phyloP scores from a whole-genome alignment of 2,797 vertebrate genomes.

The Notoglanidium macrostoma region DNA sequence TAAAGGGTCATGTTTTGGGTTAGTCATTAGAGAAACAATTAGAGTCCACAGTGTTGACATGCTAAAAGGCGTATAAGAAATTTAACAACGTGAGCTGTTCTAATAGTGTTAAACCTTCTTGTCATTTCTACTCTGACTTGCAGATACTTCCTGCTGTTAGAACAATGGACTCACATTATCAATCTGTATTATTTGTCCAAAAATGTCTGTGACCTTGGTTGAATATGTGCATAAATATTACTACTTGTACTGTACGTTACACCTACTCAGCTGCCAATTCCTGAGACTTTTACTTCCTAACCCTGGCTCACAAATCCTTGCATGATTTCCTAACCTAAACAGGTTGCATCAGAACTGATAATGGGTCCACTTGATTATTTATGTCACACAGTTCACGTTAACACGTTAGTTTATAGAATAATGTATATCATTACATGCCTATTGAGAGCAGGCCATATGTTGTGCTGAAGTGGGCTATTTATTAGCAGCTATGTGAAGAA shows the following conservation, averaged over 20 bases:
- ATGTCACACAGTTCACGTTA: slow-evolving; percentile 4
- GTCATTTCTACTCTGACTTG: neutral
- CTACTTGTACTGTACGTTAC: neutral
- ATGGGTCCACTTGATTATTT: slow-evolving; percentile 20
- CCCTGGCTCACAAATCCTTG: neutral
- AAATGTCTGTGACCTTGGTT: neutral
- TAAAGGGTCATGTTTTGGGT: slow-evolving; percentile 11
- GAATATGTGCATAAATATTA: slow-evolving; percentile 16
- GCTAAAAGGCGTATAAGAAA: slow-evolving; percentile 5
- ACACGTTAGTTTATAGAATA: slow-evolving; percentile 6
- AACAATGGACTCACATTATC: neutral
- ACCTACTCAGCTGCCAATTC: neutral
- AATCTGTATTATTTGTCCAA: neutral
- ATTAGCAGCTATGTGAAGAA: slow-evolving; percentile 28
- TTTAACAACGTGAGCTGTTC: neutral
- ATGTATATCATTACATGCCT: slow-evolving; percentile 17
- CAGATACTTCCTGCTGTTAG: neutral
- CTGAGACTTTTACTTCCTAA: slow-evolving; percentile 2
- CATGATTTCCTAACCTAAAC: slow-evolving; percentile 1
- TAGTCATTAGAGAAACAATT: slow-evolving; percentile 34
- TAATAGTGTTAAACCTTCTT: neutral
- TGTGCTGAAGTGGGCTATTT: slow-evolving; percentile 22
- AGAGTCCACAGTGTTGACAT: neutral
- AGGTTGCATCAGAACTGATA: slow-evolving; percentile 15
- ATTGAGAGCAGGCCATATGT: neutral